phyloP scores from a whole-genome alignment of 2,797 vertebrate genomes.

The Vireo griseus region DNA sequence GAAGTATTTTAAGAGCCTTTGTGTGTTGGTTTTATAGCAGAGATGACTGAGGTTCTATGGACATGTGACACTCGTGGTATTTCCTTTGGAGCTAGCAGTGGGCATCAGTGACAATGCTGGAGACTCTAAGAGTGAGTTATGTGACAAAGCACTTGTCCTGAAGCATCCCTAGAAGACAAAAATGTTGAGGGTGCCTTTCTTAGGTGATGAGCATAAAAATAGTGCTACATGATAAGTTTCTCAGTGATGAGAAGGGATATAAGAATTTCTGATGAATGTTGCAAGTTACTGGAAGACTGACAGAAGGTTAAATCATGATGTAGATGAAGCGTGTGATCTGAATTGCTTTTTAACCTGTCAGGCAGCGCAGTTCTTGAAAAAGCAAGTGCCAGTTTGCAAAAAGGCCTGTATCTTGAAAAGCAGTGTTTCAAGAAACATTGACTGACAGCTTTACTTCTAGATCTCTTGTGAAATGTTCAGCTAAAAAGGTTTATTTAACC shows the following conservation, averaged over 20 bases:
- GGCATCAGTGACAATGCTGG: not conserved
- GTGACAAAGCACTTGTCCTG: not conserved
- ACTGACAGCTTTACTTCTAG: not conserved
- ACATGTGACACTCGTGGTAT: fast-evolving
- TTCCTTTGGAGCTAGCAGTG: not conserved
- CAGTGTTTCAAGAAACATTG: not conserved
- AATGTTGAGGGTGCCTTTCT: not conserved
- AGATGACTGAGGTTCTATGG: not conserved
- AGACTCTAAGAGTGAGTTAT: not conserved
- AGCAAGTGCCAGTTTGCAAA: not conserved
- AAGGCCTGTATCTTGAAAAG: not conserved
- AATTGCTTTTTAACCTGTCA: not conserved
- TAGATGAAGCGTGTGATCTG: not conserved
- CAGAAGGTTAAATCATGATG: not conserved
- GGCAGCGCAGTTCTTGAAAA: not conserved
- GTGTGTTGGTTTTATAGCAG: not conserved
- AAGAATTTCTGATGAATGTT: not conserved
- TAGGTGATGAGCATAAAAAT: not conserved
- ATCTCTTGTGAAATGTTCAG: not conserved
- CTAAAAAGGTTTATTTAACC: not conserved
- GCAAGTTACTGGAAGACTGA: not conserved
- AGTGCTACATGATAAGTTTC: not conserved
- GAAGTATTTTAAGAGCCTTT: not conserved
- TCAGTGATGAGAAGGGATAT: not conserved
- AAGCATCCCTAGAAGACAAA: not conserved